Conservation (phyloP, 2,797 vertebrate genomes). For the Microcaecilia unicolor region DNA sequence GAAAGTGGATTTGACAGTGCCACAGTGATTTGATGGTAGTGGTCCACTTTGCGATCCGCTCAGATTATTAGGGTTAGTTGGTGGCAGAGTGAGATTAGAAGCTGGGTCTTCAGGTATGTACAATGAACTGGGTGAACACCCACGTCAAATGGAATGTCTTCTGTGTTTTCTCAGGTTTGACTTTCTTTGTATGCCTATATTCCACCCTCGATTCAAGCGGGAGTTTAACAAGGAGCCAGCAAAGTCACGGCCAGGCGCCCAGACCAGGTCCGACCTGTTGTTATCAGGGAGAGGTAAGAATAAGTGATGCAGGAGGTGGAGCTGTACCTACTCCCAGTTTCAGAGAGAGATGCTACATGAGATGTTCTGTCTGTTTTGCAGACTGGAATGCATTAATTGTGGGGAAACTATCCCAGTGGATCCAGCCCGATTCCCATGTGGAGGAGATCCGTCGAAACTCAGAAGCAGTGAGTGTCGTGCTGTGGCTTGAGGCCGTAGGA, state of each 20-base stretch:
- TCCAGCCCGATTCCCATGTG: slow-evolving; percentile 73
- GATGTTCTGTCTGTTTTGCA: slow-evolving; percentile 24
- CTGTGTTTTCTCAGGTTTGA: slow-evolving; percentile 78
- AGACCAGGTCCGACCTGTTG: slow-evolving; percentile 84
- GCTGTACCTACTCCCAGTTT: no score
- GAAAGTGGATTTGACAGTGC: no score
- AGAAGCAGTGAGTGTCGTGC: slow-evolving; percentile 68
- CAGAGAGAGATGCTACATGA: no score
- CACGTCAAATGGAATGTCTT: no score
- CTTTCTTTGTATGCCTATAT: slow-evolving; percentile 89
- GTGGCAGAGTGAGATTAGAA: no score
- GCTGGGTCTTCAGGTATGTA: no score
- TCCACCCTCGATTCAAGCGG: slow-evolving; percentile 79
- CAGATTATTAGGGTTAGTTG: no score
- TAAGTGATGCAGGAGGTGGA: no score
- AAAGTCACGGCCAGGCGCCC: slow-evolving; percentile 67
- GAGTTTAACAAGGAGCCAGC: slow-evolving; percentile 77
- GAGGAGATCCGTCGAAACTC: slow-evolving; percentile 74
- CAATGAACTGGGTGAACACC: no score
- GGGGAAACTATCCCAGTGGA: slow-evolving; percentile 85
- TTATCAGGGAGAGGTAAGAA: slow-evolving; percentile 77
- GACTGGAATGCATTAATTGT: slow-evolving; percentile 92
- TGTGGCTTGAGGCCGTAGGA: not conserved
- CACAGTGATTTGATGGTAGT: no score
- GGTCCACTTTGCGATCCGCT: no score